Evolutionary conservation across 1,140 invertebrate species (phyloP), one percentile per base, ranked within the genome.

Genomic region (Mylabris phalerata): DNA sequence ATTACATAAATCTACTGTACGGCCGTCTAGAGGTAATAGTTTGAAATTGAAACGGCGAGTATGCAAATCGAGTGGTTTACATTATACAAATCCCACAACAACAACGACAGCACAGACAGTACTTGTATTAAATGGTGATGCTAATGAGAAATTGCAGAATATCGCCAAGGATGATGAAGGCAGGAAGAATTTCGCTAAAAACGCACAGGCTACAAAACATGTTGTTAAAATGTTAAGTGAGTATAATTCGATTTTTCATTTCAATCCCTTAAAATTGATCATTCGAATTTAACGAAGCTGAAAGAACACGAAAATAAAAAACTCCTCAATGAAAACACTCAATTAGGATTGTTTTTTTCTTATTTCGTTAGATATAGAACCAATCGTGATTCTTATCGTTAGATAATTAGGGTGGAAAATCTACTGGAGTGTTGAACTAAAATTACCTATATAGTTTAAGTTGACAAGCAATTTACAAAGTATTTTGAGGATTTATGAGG

Each of bases 141-240:
- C 49, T 27, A 40, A 26, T 11, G 51, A 62, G 25, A 59, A 54
- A 45, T 4, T 39, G 13, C 43, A 55, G 43, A 39, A 48, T 9
- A 55, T 48, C 0, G 32, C 46, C 13, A 27, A 55, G 4, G 66
- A 68, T 3, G 69, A 69, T 11, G 67, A 71, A 24, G 63, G 67
- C 4, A 62, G 66, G 38, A 78, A 78, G 27, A 82, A 79, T 58
- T 78, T 79, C 9, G 77, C 78, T 1, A 78, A 80, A 25, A 79
- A 67, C 55, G 62, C 67, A 9, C 66, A 72, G 64, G 74, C 76
- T 27, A 75, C 77, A 4, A 78, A 79, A 50, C 75, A 82, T 54
- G 82, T 84, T 48, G 78, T 85, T 43, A 79, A 83, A 69, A 84
- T 85, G 81, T 67, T 86, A 25, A 82, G 84, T 83, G 63, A 82